These are phyloP conservation scores for Ectemnius lituratus DNA, from an alignment of 2,888 invertebrate genomes.

Conservation along the genomic window DNA sequence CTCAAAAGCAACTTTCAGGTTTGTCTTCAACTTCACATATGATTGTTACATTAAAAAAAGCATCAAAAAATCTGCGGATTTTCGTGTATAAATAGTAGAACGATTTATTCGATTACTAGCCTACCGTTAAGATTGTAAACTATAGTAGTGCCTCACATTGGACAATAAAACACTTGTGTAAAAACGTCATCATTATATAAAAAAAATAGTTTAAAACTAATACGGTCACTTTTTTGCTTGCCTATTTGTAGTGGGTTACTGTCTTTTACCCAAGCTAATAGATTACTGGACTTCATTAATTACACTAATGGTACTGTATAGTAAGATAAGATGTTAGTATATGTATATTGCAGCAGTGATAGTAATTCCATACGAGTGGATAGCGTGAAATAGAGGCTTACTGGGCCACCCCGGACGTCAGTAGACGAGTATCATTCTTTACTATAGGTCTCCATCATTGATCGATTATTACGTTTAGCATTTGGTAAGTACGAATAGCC, in stretches of 20 bases:
- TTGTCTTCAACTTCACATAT: slow-evolving; percentile 22
- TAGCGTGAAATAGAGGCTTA: slow-evolving; percentile 44
- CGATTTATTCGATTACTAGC: slow-evolving; percentile 31
- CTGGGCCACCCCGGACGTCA: slow-evolving; percentile 32
- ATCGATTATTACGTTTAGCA: not conserved
- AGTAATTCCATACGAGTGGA: slow-evolving; percentile 55
- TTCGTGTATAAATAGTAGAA: slow-evolving; percentile 31
- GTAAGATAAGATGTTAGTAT: slow-evolving; percentile 49
- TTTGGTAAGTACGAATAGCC: slow-evolving; percentile 44
- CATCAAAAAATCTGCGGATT: slow-evolving; percentile 35
- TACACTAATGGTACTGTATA: slow-evolving; percentile 59
- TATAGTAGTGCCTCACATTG: slow-evolving; percentile 21
- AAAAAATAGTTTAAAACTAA: slow-evolving; percentile 28
- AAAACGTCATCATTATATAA: slow-evolving; percentile 40
- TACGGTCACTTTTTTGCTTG: slow-evolving; percentile 27
- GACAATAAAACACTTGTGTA: slow-evolving; percentile 41
- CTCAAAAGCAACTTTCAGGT: slow-evolving; percentile 7
- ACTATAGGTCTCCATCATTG: slow-evolving; percentile 2
- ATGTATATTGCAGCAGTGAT: slow-evolving; percentile 52
- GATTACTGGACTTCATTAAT: slow-evolving; percentile 56
- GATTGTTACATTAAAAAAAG: slow-evolving; percentile 17
- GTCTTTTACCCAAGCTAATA: slow-evolving; percentile 32
- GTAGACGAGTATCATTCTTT: slow-evolving; percentile 26
- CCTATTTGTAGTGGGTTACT: slow-evolving; percentile 21
- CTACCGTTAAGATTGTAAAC: slow-evolving; percentile 43